Evolutionary conservation across 2,113 vertebrate genomes (phyloP), one percentile per base, ranked within the genome.

Genomic region (Galbula dea): DNA sequence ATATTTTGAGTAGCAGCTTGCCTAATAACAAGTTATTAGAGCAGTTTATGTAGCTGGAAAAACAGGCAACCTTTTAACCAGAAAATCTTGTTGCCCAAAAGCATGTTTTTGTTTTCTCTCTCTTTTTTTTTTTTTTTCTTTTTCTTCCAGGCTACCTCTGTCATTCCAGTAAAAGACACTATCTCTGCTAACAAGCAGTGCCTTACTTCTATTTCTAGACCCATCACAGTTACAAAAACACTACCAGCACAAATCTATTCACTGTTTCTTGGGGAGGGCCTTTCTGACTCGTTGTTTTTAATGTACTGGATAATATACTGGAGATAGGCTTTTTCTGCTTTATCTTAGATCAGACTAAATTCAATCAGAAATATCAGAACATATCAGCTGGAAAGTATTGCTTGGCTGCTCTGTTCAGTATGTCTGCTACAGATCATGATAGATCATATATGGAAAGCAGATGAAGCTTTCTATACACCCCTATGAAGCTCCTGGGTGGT

Each of bases 251-350:
- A 91, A 80, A 89, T 96, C 83, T 93, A 88, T 89, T 93, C 93
- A 76, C 78, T 85, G 63, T 72, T 90, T 95, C 75, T 89, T 49
- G 79, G 43, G 16, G 27, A 66, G 23, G 55, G 55, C 4, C 86
- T 74, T 83, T 90, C 92, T 88, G 88, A 95, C 57, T 88, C 67
- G 69, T 12, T 90, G 75, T 68, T 94, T 95, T 83, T 91, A 90
- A 93, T 29, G n/a, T 68, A 62, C 43, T 86, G 46, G 57, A 67
- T 74, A 88, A 92, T 62, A 54, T 49, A 77, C 37, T 77, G 41
- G 13, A 41, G 81, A 90, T 39, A 81, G 52, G 46, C 68, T 91
- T 92, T 90, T 82, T 14, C 17, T 45, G 68, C 52, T 57, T 92
- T 88, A 90, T 71, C 79, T 95, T 91, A 55, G 37, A 89, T 74